These are phyloP conservation scores for Araneus ventricosus DNA, from an alignment of 1,140 invertebrate species.

Conservation along the genomic window DNA sequence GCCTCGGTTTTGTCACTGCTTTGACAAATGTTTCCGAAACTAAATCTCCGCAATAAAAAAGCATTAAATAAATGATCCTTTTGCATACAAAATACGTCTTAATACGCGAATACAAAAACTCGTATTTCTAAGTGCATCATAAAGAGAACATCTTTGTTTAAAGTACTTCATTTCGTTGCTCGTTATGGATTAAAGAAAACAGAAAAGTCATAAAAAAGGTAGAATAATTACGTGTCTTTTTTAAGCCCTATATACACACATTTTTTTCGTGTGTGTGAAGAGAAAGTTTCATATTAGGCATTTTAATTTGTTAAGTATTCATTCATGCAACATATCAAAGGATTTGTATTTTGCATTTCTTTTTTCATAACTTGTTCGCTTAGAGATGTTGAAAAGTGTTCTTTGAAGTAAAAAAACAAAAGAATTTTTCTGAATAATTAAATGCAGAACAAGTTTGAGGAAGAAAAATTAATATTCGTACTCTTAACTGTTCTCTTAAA, in stretches of 20 bases:
- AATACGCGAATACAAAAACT: neutral
- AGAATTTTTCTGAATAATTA: no score
- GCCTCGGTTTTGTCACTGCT: neutral
- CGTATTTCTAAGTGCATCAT: neutral
- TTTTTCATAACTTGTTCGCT: neutral
- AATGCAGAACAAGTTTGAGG: no score
- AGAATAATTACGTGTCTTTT: neutral
- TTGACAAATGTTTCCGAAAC: neutral
- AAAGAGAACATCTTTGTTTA: neutral
- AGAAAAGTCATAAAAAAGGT: neutral
- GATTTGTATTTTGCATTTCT: neutral
- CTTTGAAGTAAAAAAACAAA: no score
- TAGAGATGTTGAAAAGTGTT: neutral
- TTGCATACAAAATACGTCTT: conserved; percentile 3
- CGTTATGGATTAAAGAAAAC: neutral
- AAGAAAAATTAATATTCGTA: no score
- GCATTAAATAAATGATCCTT: neutral
- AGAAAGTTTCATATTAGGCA: neutral
- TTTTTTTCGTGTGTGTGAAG: neutral
- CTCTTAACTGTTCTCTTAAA: no score
- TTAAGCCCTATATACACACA: neutral
- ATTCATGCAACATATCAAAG: neutral
- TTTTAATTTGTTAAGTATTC: neutral
- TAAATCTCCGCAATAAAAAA: conserved; percentile 2
- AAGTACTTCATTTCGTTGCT: conserved; percentile 2